phyloP scores from a whole-genome alignment of 2,113 vertebrate genomes.

The Oryzias celebensis region DNA sequence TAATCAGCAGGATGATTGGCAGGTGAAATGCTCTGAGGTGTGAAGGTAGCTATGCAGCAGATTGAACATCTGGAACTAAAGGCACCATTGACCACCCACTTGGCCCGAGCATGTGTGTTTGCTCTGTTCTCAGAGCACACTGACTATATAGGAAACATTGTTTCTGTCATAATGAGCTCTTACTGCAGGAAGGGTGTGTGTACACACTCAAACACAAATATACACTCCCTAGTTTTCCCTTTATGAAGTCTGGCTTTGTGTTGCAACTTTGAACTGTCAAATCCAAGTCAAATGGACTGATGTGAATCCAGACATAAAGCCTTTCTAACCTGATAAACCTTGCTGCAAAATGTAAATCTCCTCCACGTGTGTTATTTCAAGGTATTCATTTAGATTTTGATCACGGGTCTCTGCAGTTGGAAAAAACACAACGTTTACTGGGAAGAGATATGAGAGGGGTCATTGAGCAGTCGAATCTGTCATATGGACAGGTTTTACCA shows the following conservation, averaged over 20 bases:
- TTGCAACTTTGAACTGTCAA: neutral
- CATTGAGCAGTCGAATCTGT: too few species aligned
- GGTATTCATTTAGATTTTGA: too few species aligned
- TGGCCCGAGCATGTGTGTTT: slow-evolving; percentile 7
- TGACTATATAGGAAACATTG: neutral
- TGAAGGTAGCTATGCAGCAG: slow-evolving; percentile 11
- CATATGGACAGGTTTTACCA: too few species aligned
- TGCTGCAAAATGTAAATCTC: too few species aligned
- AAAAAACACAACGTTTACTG: too few species aligned
- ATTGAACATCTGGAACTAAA: slow-evolving; percentile 59
- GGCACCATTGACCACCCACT: slow-evolving; percentile 52
- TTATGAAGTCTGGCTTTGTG: neutral
- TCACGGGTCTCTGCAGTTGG: too few species aligned
- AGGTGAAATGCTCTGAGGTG: slow-evolving; percentile 31
- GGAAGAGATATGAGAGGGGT: too few species aligned
- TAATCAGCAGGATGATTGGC: slow-evolving; percentile 38
- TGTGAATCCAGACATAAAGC: neutral
- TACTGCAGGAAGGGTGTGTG: neutral
- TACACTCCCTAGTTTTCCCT: neutral
- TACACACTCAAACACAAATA: neutral
- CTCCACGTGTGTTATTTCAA: too few species aligned
- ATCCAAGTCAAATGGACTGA: neutral
- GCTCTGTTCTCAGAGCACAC: neutral
- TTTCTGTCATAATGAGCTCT: slow-evolving; percentile 1
- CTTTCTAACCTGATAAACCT: too few species aligned